Evolutionary conservation across 2,113 vertebrate genomes (phyloP), one percentile per base, ranked within the genome.

Genomic region (Catharus bicknelli): DNA sequence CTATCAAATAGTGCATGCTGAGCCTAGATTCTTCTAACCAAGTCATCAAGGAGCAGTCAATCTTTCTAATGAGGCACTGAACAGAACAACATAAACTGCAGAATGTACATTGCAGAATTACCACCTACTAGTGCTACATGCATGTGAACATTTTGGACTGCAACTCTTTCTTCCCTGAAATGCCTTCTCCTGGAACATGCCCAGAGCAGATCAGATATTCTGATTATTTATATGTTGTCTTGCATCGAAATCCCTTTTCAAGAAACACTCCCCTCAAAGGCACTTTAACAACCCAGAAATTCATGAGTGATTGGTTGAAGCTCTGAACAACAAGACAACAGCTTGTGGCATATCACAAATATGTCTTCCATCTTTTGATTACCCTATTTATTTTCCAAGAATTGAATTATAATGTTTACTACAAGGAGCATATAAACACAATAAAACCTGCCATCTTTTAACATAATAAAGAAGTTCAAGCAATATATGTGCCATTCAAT

Each of bases 391-490:
- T 87, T 95, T 88, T 90, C 43, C 19, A 86, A 62, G 13, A 76
- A 36, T 32, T 57, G 40, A 75, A 83, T 74, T 67, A n/a, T 21
- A 69, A 80, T 4, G 2, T 45, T 82, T 26, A 80, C 72, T 93
- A 90, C 30, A 68, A 93, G 53, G 54, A 59, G 13, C 42, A 78
- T 17, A 69, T 58, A 80, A 81, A 77, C 42, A 68, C 38, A 59
- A 68, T 87, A 83, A 70, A 94, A 86, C 30, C 79, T 93, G 63
- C 72, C 63, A 80, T 51, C 50, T 83, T 92, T 96, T 88, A 93
- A 90, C 19, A 43, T 58, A 79, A 89, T 72, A 72, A 94, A 93
- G 85, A 69, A 88, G 45, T 38, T 76, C 62, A 77, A 74, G 43
- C 48, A 78, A 80, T 32, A 77, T 38, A 90, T 48, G 30, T 61